Percentiles rank a stretch among this genome's conserved stretches.
Evolutionary conservation across 2,888 invertebrate species (phyloP).

Genomic region (Cantharis rufa): DNA sequence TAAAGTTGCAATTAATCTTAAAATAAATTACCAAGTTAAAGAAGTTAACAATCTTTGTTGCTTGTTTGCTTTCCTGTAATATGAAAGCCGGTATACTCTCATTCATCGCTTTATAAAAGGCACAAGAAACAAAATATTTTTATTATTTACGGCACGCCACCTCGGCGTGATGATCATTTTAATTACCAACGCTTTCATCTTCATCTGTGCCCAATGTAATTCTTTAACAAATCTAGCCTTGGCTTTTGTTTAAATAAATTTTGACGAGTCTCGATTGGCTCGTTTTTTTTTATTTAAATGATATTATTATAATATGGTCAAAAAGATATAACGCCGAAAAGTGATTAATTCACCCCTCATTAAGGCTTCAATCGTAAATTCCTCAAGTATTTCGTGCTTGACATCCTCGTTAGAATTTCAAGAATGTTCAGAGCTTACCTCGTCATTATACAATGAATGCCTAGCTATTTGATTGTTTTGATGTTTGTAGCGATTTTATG

Average conservation of each 20-base stretch:
- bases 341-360: slow-evolving; percentile 37
- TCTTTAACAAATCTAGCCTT: background rate
- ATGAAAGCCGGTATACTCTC: background rate
- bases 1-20: background rate
- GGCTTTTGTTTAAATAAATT: too few relatives aligned
- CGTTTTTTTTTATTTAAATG: background rate
- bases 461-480: slow-evolving; percentile 10
- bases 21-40: background rate
- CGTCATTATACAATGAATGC: background rate
- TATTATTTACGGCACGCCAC: slow-evolving; percentile 25
- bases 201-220: background rate
- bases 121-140: slow-evolving; percentile 11
- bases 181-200: slow-evolving; percentile 25
- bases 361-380: slow-evolving; percentile 37
- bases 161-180: slow-evolving; percentile 27
- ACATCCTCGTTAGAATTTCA: slow-evolving; percentile 32
- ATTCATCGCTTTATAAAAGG: background rate
- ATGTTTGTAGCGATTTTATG: background rate
- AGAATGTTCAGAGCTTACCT: slow-evolving; percentile 18
- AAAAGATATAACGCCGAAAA: slow-evolving; percentile 28
- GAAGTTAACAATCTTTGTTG: background rate
- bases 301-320: background rate
- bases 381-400: slow-evolving; percentile 31
- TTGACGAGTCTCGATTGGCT: background rate
- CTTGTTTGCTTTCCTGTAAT: background rate